Evolutionary conservation across 2,888 invertebrate species (phyloP).

Genomic region (Drosophila incognita): DNA sequence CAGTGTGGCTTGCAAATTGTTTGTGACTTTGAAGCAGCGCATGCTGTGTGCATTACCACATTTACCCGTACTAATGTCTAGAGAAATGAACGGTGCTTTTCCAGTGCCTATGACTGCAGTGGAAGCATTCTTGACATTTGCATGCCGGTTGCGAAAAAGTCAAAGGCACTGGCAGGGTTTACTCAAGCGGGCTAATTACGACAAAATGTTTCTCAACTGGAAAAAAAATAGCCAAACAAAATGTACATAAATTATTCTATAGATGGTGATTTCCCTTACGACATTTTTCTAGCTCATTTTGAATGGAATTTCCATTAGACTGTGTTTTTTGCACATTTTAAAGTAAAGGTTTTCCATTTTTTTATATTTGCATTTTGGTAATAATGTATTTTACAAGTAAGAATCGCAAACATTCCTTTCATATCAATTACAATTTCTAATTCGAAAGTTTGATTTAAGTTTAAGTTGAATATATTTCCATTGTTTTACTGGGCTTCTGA

Average conservation of each 20-base stretch:
- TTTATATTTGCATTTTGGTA: background rate
- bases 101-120: conserved; percentile 16
- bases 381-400: background rate
- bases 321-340: background rate
- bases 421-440: background rate
- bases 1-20: conserved; percentile 75
- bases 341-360: background rate
- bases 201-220: conserved; percentile 29
- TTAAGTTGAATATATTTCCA: background rate
- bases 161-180: conserved; percentile 51
- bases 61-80: background rate
- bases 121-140: conserved; percentile 53
- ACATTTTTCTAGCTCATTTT: background rate
- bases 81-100: background rate
- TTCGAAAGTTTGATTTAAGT: background rate
- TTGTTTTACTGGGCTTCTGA: background rate
- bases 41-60: conserved; percentile 40
- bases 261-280: background rate
- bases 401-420: background rate
- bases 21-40: conserved; percentile 68
- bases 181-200: conserved; percentile 56
- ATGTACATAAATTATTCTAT: background rate
- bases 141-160: conserved; percentile 49
- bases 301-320: background rate
- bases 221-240: conserved; percentile 16